phyloP scores from a whole-genome alignment of 2,113 vertebrate species.

The Chelonoidis abingdonii region DNA sequence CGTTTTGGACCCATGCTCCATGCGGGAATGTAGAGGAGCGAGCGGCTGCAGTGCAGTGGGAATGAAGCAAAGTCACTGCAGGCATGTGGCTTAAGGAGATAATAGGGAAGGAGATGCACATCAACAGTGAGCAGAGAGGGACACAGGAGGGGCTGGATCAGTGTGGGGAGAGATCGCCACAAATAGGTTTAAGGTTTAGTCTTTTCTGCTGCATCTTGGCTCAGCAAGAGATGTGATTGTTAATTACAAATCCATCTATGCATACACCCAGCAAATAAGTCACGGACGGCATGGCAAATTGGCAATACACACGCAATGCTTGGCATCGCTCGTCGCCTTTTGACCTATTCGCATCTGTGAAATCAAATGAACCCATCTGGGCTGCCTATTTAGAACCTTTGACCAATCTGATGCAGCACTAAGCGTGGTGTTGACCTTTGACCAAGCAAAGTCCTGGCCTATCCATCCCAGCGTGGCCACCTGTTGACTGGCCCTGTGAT shows the following conservation, averaged over 20 bases:
- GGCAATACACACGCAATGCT: fast-evolving
- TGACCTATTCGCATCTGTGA: fast-evolving
- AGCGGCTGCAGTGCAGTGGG: background rate
- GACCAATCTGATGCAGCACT: background rate
- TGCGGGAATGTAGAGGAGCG: background rate
- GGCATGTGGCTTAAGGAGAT: background rate
- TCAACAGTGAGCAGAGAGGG: background rate
- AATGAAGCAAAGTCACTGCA: background rate
- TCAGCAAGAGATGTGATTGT: background rate
- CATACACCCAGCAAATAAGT: background rate
- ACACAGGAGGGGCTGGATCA: fast-evolving
- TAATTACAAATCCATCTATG: background rate
- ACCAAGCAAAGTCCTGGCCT: conserved; percentile 41
- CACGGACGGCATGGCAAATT: background rate
- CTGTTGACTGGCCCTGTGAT: conserved; percentile 36
- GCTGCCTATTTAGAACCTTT: background rate
- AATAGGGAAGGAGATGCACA: background rate
- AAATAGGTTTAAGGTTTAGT: background rate
- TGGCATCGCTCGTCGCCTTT: background rate
- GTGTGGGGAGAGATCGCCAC: fast-evolving
- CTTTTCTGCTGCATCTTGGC: background rate
- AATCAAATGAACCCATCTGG: conserved; percentile 36
- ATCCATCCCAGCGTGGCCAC: background rate
- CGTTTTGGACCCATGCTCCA: background rate
- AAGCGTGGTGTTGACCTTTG: background rate